phyloP scores from a whole-genome alignment of 2,797 vertebrate species.

The Myiothlypis chrysogaster region DNA sequence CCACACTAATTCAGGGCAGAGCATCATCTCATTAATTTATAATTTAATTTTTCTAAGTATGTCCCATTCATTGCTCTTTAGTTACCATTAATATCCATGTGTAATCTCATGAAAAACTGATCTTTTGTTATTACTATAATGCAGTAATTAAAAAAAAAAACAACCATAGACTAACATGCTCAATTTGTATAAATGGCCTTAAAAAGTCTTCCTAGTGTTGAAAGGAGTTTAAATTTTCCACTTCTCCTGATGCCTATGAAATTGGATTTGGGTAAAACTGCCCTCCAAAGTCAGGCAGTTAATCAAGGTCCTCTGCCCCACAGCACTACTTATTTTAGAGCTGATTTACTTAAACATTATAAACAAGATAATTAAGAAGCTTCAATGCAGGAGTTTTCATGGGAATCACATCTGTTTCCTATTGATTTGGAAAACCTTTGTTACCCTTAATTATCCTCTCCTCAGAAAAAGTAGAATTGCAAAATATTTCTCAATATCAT shows the following conservation, averaged over 20 bases:
- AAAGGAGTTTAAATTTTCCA: neutral
- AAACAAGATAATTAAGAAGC: neutral
- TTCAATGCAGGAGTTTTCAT: neutral
- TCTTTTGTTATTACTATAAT: neutral
- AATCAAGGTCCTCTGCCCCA: neutral
- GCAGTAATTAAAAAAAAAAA: neutral
- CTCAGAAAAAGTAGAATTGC: neutral
- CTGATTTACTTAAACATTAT: neutral
- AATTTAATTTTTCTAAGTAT: neutral
- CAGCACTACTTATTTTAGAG: neutral
- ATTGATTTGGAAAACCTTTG: neutral
- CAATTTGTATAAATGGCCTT: neutral
- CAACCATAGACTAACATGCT: neutral
- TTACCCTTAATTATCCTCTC: neutral
- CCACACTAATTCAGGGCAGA: neutral
- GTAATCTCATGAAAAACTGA: neutral
- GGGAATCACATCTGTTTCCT: neutral
- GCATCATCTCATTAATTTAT: neutral
- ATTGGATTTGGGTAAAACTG: neutral
- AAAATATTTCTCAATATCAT: neutral
- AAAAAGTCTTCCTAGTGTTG: neutral
- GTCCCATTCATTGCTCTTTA: fast-evolving
- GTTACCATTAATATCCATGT: neutral
- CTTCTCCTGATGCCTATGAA: neutral
- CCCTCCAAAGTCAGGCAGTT: neutral